Evolutionary conservation across 2,888 invertebrate genomes (phyloP).

Genomic region (Poecilus cupreus): DNA sequence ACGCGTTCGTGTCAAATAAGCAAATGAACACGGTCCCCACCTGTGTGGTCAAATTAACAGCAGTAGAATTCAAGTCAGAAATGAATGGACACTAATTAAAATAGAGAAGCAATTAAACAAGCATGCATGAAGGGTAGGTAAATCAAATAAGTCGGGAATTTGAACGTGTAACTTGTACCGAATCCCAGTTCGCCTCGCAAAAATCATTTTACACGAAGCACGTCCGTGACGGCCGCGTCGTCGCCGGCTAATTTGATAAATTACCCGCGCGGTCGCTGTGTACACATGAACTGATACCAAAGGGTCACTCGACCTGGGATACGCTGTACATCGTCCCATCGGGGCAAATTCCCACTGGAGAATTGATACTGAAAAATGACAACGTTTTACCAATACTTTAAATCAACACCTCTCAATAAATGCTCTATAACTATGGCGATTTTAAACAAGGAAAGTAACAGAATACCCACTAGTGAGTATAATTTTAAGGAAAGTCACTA

Average conservation of each 20-base stretch:
- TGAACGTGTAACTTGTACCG: background rate
- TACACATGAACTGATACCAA: slow-evolving; percentile 6
- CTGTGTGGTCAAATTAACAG: too few relatives aligned
- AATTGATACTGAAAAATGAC: too few relatives aligned
- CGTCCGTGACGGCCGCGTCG: background rate
- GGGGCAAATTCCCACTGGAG: background rate
- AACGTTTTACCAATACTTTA: too few relatives aligned
- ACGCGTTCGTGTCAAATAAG: too few relatives aligned
- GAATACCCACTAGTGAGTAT: too few relatives aligned
- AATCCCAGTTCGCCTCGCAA: background rate
- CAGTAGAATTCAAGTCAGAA: background rate
- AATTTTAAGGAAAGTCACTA: too few relatives aligned
- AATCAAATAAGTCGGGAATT: background rate
- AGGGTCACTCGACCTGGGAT: background rate
- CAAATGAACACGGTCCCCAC: too few relatives aligned
- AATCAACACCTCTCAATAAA: too few relatives aligned
- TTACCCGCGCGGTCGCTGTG: background rate
- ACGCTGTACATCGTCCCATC: background rate
- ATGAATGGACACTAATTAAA: slow-evolving; percentile 9
- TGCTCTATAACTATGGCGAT: too few relatives aligned
- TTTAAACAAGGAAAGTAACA: too few relatives aligned
- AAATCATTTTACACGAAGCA: background rate
- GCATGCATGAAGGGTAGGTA: background rate
- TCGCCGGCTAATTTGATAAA: slow-evolving; percentile 23
- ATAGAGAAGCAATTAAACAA: slow-evolving; percentile 24